Evolutionary conservation across 1,140 invertebrate species (phyloP), one percentile per base, ranked within the genome.

Genomic region (Atopsyche davidsoni): DNA sequence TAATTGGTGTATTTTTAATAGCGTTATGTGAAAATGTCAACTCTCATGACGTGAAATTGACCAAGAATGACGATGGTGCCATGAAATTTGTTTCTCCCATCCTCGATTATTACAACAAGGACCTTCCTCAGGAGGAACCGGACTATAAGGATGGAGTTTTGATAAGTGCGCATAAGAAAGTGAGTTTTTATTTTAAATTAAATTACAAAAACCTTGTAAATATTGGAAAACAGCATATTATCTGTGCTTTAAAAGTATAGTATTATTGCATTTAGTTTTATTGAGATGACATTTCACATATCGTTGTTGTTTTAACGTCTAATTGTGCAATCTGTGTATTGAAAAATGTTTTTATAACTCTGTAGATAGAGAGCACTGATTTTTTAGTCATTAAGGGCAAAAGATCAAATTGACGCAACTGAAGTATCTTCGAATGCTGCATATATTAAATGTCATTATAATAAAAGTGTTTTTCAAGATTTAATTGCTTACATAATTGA

Each of bases 121-220:
- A 36, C 21, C 36, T 48, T 25, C 46, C 46, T 31, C 17, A 16
- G n/a, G 36, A 48, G n/a, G 14, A 2, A 19, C 41, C 39, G 21
- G 31, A 48, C 25, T 41, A 48, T 13, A 38, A 48, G 21, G 38
- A 36, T 18, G 46, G 46, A 19, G 46, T 40, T 11, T 18, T 48
- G 21, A 48, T 28, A 24, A 48, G 25, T 21, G 46, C 46, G 46
- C 46, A 48, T 21, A 48, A 48, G n/a, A 40, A 31, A 28, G 46
- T 48, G 41, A 48, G 46, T 24, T 38, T 47, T 38, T 17, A 36
- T 36, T 17, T 48, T 48, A 38, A 22, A 35, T 18, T 19, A 32
- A 40, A 31, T 45, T 34, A 28, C 36, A 17, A 10, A 47, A 48
- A 48, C 36, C 36, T 48, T 48, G 41, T 48, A 35, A 25, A 16